Conservation (phyloP, 53 echinoderm and acorn worm genomes). For the Temnopleurus reevesii region DNA sequence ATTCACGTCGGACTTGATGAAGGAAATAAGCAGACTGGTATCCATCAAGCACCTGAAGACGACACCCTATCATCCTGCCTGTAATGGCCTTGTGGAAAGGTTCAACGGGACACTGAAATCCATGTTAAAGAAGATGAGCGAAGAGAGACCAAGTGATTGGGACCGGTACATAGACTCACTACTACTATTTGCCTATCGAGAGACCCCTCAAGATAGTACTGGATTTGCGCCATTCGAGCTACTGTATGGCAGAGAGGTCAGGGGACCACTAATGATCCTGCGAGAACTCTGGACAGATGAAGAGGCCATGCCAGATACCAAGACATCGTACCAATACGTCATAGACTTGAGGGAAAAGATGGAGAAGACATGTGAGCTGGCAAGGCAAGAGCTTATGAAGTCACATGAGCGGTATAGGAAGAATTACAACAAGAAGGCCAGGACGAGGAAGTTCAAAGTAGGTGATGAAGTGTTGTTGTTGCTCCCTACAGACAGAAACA, state of each 20-base stretch:
- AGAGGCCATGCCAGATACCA: constrained; percentile 37
- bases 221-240: constrained; percentile 67
- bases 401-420: constrained; percentile 27
- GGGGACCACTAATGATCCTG: constrained; percentile 63
- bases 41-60: constrained; percentile 58
- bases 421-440: constrained; percentile 58
- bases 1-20: constrained; percentile 63
- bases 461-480: constrained; percentile 65
- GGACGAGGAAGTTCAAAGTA: constrained; percentile 55
- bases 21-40: constrained; percentile 59
- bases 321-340: constrained; percentile 62
- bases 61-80: constrained; percentile 50
- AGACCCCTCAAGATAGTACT: constrained; percentile 51
- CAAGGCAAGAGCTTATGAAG: constrained; percentile 1
- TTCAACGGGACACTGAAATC: constrained; percentile 61
- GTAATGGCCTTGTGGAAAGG: constrained; percentile 62
- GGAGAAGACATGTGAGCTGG: constrained; percentile 53
- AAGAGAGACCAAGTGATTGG: constrained; percentile 63
- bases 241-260: constrained; percentile 51
- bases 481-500: constrained; percentile 66
- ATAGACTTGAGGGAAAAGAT: constrained; percentile 53
- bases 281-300: constrained; percentile 62
- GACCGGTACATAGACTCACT: constrained; percentile 58
- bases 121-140: constrained; percentile 67
- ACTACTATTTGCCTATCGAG: constrained; percentile 55